Conservation (phyloP, 2,888 invertebrate species). For the Drosophila kuntzei region DNA sequence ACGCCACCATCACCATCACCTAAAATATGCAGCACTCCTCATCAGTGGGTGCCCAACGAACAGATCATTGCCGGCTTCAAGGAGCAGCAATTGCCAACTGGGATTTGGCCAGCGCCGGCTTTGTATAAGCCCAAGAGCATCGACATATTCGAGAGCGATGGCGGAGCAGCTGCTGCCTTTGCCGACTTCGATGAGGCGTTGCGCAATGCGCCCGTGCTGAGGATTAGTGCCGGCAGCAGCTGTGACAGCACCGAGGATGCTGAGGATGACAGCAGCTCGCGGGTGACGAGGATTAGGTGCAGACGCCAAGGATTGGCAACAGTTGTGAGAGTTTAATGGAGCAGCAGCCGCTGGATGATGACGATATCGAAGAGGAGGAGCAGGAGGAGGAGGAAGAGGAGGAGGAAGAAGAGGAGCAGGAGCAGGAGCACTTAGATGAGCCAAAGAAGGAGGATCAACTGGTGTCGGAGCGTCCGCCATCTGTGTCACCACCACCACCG, state of each 20-base stretch:
- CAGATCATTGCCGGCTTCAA: conserved; percentile 69
- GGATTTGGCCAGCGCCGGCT: conserved; percentile 55
- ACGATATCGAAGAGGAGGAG: conserved; percentile 40
- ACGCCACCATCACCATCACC: conserved; percentile 57
- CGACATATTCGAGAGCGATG: conserved; percentile 82
- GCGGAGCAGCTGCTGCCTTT: conserved; percentile 71
- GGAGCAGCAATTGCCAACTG: conserved; percentile 30
- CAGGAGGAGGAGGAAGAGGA: conserved; percentile 11
- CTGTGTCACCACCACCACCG: conserved; percentile 77
- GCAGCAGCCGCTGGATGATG: conserved; percentile 51
- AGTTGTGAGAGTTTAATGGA: conserved; percentile 80
- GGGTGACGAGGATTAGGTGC: conserved; percentile 49
- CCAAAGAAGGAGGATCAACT: conserved; percentile 40
- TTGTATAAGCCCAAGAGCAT: conserved; percentile 82
- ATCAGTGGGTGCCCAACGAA: conserved; percentile 76
- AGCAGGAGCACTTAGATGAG: too few relatives aligned
- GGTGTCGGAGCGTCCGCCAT: conserved; percentile 64
- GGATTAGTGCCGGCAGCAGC: conserved; percentile 63
- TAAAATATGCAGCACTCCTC: conserved; percentile 28
- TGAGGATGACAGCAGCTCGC: conserved; percentile 60
- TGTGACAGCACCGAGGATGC: conserved; percentile 70
- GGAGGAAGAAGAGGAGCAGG: conserved; percentile 29
- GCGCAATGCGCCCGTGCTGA: conserved; percentile 80
- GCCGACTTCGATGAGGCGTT: conserved; percentile 84
- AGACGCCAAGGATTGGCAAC: conserved; percentile 69